Percentiles rank a stretch among this genome's conserved stretches.
phyloP scores from a whole-genome alignment of 2,113 vertebrate genomes.

The Pseudorectes ferrugineus region DNA sequence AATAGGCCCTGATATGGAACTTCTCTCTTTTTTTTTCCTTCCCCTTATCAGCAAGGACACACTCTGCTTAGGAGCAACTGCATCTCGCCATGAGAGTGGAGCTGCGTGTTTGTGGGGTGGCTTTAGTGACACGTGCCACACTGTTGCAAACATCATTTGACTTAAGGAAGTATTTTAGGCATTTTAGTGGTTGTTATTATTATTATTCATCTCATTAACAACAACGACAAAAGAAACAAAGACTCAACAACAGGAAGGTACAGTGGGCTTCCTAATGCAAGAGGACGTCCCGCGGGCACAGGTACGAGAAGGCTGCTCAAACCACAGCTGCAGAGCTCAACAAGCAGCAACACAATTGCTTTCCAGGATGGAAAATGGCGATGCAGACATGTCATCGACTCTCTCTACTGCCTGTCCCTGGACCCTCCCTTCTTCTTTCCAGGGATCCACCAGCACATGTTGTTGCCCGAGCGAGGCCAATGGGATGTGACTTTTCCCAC shows the following conservation, averaged over 20 bases:
- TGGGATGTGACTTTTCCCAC: background rate
- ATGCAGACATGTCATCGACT: background rate
- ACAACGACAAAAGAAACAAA: background rate
- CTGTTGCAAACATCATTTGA: background rate
- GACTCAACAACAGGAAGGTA: background rate
- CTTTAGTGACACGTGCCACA: background rate
- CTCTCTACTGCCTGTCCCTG: background rate
- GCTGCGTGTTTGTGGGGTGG: background rate
- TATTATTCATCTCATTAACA: background rate
- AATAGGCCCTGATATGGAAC: slow-evolving; percentile 47
- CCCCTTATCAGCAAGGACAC: slow-evolving; percentile 16
- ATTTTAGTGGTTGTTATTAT: slow-evolving; percentile 22
- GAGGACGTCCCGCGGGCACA: background rate
- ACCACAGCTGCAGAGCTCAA: background rate
- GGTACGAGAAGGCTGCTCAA: background rate
- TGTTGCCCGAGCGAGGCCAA: accelerated
- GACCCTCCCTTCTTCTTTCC: background rate
- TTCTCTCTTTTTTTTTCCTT: background rate
- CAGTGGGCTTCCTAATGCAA: background rate
- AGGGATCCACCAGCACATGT: background rate
- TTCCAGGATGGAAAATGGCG: background rate
- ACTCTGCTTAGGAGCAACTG: background rate
- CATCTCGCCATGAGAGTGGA: background rate
- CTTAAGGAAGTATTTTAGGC: slow-evolving; percentile 7
- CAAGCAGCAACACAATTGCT: background rate